A percentile compares a stretch with the other conserved stretches of the same genome.
These are phyloP conservation scores for Chionis minor DNA, from an alignment of 2,113 vertebrate genomes.

Conservation along the genomic window DNA sequence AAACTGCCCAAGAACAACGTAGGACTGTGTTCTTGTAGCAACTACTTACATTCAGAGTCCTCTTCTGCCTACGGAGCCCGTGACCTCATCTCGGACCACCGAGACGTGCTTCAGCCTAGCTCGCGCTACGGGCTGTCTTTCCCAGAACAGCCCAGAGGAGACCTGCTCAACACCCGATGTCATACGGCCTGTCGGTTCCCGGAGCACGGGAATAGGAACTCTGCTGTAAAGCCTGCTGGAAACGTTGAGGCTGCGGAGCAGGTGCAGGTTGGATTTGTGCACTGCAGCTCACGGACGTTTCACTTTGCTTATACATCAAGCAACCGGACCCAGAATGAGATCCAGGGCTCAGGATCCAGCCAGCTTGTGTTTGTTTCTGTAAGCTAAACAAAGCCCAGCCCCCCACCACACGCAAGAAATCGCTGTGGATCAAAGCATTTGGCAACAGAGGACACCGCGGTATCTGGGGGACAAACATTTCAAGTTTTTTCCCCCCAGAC, in stretches of 20 bases:
- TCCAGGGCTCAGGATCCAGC: background rate
- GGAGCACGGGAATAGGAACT: accelerated
- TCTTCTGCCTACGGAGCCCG: background rate
- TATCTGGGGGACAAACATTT: background rate
- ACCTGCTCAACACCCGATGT: background rate
- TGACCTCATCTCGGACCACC: background rate
- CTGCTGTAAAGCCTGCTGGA: background rate
- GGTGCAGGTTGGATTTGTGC: background rate
- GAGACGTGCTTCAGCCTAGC: background rate
- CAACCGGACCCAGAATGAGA: background rate
- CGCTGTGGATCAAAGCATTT: background rate
- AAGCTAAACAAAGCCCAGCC: background rate
- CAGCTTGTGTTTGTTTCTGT: background rate
- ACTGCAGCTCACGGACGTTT: background rate
- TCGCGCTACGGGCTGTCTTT: background rate
- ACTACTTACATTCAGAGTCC: background rate
- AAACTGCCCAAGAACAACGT: background rate
- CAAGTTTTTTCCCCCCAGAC: background rate
- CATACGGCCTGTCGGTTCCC: background rate
- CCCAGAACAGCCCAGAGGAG: background rate
- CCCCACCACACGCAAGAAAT: background rate
- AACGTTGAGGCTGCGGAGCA: background rate
- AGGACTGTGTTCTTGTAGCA: background rate
- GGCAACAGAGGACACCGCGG: background rate
- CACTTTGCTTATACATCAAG: background rate